Percentiles rank a stretch among this genome's conserved stretches.
Evolutionary conservation across 2,888 invertebrate species (phyloP).

Genomic region (Leucoptera coffeella): DNA sequence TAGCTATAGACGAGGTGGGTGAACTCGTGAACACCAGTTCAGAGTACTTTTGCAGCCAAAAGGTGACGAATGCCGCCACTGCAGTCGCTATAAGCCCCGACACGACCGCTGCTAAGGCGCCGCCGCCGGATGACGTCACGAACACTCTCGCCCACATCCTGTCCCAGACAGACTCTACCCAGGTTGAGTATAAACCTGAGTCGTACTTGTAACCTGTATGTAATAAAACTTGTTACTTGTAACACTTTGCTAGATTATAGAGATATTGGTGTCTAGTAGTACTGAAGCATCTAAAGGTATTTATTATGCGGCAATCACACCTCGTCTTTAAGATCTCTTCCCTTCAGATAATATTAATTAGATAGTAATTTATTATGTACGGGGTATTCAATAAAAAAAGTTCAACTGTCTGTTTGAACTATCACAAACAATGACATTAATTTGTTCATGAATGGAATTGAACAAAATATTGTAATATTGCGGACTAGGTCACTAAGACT

Average conservation of each 20-base stretch:
- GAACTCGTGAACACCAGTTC: too few relatives aligned
- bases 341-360: neutral
- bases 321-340: too few relatives aligned
- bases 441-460: neutral
- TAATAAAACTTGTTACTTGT: too few relatives aligned
- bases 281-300: too few relatives aligned
- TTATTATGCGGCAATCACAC: too few relatives aligned
- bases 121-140: conserved; percentile 59
- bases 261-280: too few relatives aligned
- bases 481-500: too few relatives aligned
- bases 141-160: conserved; percentile 71
- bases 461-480: neutral
- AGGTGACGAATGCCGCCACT: conserved; percentile 19
- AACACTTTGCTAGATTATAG: too few relatives aligned
- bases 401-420: neutral
- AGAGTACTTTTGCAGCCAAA: too few relatives aligned
- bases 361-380: neutral
- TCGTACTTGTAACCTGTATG: conserved; percentile 74
- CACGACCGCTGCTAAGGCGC: conserved; percentile 19
- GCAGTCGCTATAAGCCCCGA: conserved; percentile 16
- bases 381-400: neutral
- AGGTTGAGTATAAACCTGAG: conserved; percentile 73
- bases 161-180: conserved; percentile 86
- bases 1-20: too few relatives aligned
- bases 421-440: neutral